These are phyloP conservation scores for Zoanthus sansibaricus DNA, from an alignment of 92 coral and sea anemone genomes.

Conservation along the genomic window DNA sequence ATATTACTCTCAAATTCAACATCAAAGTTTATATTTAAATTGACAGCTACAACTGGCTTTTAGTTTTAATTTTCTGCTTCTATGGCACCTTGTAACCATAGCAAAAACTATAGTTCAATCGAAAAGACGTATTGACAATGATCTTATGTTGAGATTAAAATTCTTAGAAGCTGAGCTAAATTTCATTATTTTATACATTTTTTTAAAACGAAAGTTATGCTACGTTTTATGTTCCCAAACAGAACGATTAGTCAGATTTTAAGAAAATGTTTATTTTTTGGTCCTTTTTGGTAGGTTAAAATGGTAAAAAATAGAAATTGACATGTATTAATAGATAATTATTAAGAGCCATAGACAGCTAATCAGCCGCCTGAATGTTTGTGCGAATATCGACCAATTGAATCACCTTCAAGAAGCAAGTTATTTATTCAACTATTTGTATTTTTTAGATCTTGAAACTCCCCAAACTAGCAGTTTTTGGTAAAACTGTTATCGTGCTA, in stretches of 20 bases:
- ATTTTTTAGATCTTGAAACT: not conserved
- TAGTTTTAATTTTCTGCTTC: not conserved
- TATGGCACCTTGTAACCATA: not conserved
- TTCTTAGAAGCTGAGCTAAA: not conserved
- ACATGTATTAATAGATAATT: not conserved
- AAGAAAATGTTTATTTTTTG: not conserved
- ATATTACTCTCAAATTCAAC: not conserved
- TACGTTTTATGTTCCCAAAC: not conserved
- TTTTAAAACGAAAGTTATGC: not conserved
- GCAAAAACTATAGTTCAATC: not conserved
- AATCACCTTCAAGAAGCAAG: not conserved
- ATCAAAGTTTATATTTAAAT: not conserved
- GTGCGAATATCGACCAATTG: slow-evolving; percentile 14
- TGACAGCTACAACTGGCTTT: not conserved
- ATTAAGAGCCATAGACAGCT: not conserved
- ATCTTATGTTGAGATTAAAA: not conserved
- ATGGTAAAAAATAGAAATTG: not conserved
- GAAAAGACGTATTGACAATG: not conserved
- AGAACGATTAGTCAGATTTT: slow-evolving; percentile 1
- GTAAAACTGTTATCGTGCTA: not conserved
- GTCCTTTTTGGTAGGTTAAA: not conserved
- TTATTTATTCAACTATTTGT: not conserved
- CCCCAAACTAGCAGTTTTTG: not conserved
- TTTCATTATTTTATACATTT: not conserved
- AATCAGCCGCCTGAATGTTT: not conserved